phyloP scores from a whole-genome alignment of 2,888 invertebrate genomes.

The Caenorhabditis wallacei region DNA sequence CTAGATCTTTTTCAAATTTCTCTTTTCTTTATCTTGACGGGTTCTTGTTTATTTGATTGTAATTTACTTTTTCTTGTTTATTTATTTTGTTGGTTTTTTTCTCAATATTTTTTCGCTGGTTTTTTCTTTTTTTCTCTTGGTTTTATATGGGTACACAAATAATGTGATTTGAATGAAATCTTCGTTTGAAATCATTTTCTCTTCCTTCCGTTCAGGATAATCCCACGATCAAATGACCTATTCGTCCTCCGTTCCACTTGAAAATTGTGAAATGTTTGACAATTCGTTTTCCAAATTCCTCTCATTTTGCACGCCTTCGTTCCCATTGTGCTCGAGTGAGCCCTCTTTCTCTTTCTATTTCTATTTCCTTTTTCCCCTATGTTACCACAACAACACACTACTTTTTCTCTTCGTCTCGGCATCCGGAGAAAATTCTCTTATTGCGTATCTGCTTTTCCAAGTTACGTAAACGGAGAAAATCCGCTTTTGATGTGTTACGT shows the following conservation, averaged over 20 bases:
- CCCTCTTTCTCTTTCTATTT: background rate
- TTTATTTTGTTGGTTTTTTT: slow-evolving; percentile 18
- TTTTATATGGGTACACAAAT: slow-evolving; percentile 38
- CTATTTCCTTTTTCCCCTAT: background rate
- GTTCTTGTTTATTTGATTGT: background rate
- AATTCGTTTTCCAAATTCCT: slow-evolving; percentile 23
- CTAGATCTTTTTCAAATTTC: background rate
- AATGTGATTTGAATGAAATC: slow-evolving; percentile 41
- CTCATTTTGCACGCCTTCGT: slow-evolving; percentile 29
- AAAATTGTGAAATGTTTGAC: slow-evolving; percentile 42
- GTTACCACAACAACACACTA: slow-evolving; percentile 62
- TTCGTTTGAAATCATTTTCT: slow-evolving; percentile 12
- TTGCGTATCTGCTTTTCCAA: slow-evolving; percentile 21
- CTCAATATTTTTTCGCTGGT: background rate
- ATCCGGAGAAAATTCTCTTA: slow-evolving; percentile 38
- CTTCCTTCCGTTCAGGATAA: slow-evolving; percentile 44
- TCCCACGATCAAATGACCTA: slow-evolving; percentile 48
- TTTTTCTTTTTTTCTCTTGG: slow-evolving; percentile 4
- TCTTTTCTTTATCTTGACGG: slow-evolving; percentile 3
- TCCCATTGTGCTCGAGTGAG: slow-evolving; percentile 49
- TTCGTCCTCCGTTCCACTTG: slow-evolving; percentile 36
- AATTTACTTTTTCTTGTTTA: slow-evolving; percentile 17
- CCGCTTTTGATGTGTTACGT: slow-evolving; percentile 40
- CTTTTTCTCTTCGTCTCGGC: slow-evolving; percentile 23
- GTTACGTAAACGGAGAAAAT: slow-evolving; percentile 47